These are phyloP conservation scores for Siniperca knerii DNA, from an alignment of 2,113 vertebrate genomes.

Conservation along the genomic window DNA sequence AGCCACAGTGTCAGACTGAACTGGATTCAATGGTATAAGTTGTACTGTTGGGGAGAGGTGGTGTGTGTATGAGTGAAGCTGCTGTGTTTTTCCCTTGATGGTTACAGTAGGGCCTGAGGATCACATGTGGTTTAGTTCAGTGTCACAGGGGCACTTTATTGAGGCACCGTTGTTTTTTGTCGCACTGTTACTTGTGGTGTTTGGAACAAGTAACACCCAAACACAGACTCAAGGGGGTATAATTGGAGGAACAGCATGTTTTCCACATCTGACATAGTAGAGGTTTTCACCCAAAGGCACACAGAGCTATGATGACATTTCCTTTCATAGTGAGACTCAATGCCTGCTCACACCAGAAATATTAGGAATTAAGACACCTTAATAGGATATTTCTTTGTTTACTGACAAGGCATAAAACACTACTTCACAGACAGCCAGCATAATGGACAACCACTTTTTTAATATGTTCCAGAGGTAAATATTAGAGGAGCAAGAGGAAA, in stretches of 20 bases:
- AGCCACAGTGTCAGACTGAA: slow-evolving; percentile 76
- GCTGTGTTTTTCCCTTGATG: neutral
- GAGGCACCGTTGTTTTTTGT: slow-evolving; percentile 13
- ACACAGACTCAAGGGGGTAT: slow-evolving; percentile 3
- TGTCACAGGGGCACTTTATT: slow-evolving; percentile 32
- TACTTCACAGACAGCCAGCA: neutral
- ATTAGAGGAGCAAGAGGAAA: neutral
- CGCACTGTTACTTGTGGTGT: neutral
- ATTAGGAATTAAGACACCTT: neutral
- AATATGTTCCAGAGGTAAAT: neutral
- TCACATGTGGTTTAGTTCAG: slow-evolving; percentile 30
- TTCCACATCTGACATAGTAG: slow-evolving; percentile 19
- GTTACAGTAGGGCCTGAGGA: neutral
- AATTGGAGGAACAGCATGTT: slow-evolving; percentile 59
- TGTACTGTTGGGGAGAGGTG: slow-evolving; percentile 34
- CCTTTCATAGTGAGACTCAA: slow-evolving; percentile 35
- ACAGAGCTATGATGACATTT: slow-evolving; percentile 53
- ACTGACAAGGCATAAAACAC: neutral
- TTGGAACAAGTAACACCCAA: slow-evolving; percentile 27
- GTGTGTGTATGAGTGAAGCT: slow-evolving; percentile 5
- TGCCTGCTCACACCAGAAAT: slow-evolving; percentile 5
- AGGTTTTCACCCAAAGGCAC: slow-evolving; percentile 10
- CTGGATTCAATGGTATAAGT: slow-evolving; percentile 86
- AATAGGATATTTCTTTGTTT: neutral
- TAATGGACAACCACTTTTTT: neutral